Base-by-base conservation (phyloP, 1,140 invertebrate species). In the Lasioglossum albipes region DNA sequence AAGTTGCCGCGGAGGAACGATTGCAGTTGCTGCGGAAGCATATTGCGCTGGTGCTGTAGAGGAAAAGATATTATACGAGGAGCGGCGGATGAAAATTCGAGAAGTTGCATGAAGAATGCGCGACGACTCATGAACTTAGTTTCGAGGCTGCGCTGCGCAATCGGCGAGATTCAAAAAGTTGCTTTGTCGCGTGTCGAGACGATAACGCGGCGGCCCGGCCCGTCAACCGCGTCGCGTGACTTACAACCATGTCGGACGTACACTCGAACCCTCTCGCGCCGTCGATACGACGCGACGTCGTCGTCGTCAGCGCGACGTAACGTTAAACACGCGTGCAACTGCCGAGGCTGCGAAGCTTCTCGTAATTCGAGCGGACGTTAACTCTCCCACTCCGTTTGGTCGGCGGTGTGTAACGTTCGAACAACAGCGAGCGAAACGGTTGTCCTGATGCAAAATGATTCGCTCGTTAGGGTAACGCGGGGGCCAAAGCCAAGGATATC, bases 401-500 rank as follows among this genome's bases (percentile, higher is more conserved):
- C 10, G 45, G 45, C 45, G 45, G 10, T 13, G 16, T 31, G 64
- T 27, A 22, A 66, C 64, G 36, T 42, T 57, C 52, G 62, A 75
- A 75, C 73, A 75, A 75, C 62, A 66, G 18, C 13, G 36, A 67
- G 62, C 5, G 41, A 67, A 67, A 67, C 31, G 41, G 65, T 36
- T 4, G 36, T 41, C n/a, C 5, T 20, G 54, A n/a, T 20, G 45
- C 31, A 27, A 41, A 75, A 75, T 41, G 73, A 75, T 75, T 67
- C 20, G 16, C 20, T 22, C n/a, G 62, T n/a, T 7, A 22, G 49
- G 18, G 22, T 1, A 16, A 69, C 65, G 45, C 45, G 45, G 45
- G 52, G 36, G 31, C 13, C 42, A 13, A 61, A 61, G 52, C 65
- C 66, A 76, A 76, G 65, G 75, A 69, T 76, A 76, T 76, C 68